These are phyloP conservation scores for Onychostoma macrolepis DNA, from an alignment of 2,113 vertebrate genomes.

Conservation along the genomic window DNA sequence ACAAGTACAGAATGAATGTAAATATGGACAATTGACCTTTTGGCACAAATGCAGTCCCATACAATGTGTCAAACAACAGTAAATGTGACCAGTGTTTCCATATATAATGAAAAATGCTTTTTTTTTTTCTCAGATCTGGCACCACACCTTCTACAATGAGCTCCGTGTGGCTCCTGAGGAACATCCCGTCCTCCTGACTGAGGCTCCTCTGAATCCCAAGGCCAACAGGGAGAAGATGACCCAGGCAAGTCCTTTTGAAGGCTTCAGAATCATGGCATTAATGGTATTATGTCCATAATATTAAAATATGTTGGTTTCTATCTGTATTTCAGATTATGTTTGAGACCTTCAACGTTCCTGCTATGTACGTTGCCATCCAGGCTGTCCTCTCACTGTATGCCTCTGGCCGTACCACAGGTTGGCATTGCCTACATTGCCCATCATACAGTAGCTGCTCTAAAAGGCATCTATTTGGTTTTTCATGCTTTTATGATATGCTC, in stretches of 20 bases:
- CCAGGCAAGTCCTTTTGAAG: conserved; percentile 71
- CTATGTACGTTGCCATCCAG: conserved; percentile 93
- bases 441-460: background rate
- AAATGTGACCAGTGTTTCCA: background rate
- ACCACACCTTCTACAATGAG: conserved; percentile 97
- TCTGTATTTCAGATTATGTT: conserved; percentile 83
- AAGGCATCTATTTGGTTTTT: background rate
- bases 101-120: background rate
- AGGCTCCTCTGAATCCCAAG: conserved; percentile 94
- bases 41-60: background rate
- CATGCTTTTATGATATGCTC: background rate
- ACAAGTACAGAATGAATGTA: background rate
- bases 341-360: conserved; percentile 92
- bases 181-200: conserved; percentile 89
- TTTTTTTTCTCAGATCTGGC: conserved; percentile 87
- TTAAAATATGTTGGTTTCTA: conserved; percentile 6
- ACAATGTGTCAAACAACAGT: background rate
- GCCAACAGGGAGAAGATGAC: conserved; percentile 98
- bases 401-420: conserved; percentile 90
- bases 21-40: background rate
- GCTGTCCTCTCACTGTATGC: conserved; percentile 90
- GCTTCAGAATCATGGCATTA: background rate
- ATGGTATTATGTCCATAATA: background rate
- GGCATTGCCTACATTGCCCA: conserved; percentile 57
- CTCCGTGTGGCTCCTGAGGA: conserved; percentile 91